Conservation (phyloP, 35 echinoderm and acorn worm species). For the Apostichopus japonicus region DNA sequence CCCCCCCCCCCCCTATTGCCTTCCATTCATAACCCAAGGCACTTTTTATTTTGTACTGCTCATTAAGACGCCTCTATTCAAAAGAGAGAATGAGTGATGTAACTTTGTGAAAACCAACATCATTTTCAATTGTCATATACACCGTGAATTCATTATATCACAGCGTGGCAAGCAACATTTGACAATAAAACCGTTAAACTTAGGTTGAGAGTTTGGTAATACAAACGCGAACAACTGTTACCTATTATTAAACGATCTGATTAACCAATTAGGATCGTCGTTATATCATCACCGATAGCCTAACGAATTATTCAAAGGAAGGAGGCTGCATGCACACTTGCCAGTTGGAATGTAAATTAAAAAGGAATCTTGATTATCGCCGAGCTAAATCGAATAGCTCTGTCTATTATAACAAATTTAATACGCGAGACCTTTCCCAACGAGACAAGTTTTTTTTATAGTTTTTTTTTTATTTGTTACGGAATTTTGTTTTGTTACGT, state of each 20-base stretch:
- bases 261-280: slow-evolving; percentile 24
- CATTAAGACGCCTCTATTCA: background rate
- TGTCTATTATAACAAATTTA: no score
- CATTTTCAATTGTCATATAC: slow-evolving; percentile 10
- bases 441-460: background rate
- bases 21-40: background rate
- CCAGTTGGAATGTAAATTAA: background rate
- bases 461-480: background rate
- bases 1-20: no score
- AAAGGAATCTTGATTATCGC: slow-evolving; percentile 15
- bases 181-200: background rate
- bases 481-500: slow-evolving; percentile 41
- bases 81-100: background rate
- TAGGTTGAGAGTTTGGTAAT: background rate
- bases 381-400: slow-evolving; percentile 9
- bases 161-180: slow-evolving; percentile 12
- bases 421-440: no score
- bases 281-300: background rate
- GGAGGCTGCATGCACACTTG: background rate
- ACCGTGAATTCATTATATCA: background rate
- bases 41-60: background rate
- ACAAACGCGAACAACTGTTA: background rate
- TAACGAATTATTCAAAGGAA: background rate
- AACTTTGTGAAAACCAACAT: slow-evolving; percentile 8
- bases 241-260: background rate